Conservation (phyloP, 2,113 vertebrate species). For the Melanerpes formicivorus region DNA sequence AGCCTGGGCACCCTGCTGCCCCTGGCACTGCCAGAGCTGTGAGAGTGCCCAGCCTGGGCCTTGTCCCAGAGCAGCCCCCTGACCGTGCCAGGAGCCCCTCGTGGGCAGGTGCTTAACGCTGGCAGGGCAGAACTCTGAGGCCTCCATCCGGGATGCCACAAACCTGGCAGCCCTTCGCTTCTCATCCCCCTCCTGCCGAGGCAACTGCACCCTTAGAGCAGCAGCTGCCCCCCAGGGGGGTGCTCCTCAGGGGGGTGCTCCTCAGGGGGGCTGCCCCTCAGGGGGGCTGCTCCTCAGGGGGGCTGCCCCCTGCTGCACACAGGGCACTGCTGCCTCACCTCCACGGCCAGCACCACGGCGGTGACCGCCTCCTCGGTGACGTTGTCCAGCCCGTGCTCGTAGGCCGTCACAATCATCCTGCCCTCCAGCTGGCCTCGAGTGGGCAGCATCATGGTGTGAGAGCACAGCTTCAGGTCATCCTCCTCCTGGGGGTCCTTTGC, state of each 20-base stretch:
- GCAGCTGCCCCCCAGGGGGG: not conserved
- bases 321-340: slow-evolving; percentile 78
- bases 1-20: too few relatives aligned
- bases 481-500: slow-evolving; percentile 90
- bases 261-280: too few relatives aligned
- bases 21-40: too few relatives aligned
- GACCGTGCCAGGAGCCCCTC: not conserved
- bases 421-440: slow-evolving; percentile 93
- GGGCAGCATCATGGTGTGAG: slow-evolving; percentile 93
- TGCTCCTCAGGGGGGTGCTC: fast-evolving
- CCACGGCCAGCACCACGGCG: slow-evolving; percentile 86
- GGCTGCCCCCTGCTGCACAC: not conserved
- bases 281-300: too few relatives aligned
- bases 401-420: slow-evolving; percentile 95
- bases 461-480: slow-evolving; percentile 92
- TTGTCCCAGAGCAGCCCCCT: not conserved
- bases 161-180: not conserved
- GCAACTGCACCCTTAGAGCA: not conserved
- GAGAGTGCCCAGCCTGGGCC: too few relatives aligned
- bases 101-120: not conserved
- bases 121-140: not conserved
- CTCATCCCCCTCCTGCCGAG: not conserved
- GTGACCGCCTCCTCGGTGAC: slow-evolving; percentile 91
- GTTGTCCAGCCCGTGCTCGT: slow-evolving; percentile 93
- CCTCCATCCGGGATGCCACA: not conserved